Evolutionary conservation across 2,113 vertebrate genomes (phyloP).

Genomic region (Pluvialis apricaria): DNA sequence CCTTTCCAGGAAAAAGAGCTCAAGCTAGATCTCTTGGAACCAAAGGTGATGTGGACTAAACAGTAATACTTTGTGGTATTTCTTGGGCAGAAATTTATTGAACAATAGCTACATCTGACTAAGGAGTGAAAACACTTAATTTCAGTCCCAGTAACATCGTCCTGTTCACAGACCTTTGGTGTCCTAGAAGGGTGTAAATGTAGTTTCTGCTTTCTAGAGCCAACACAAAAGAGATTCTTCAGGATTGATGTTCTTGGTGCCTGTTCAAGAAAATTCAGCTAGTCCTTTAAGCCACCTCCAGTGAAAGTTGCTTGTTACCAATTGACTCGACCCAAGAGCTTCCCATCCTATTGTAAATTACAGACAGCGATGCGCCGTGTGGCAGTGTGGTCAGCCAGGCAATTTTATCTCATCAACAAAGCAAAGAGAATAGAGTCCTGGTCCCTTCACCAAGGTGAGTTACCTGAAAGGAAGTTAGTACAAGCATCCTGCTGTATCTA

Average conservation of each 20-base stretch:
- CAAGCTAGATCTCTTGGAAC: not conserved
- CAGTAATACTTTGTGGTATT: not conserved
- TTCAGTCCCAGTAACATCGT: not conserved
- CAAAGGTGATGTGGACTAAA: not conserved
- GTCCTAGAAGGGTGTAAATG: not conserved
- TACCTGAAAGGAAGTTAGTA: not conserved
- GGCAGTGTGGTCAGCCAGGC: not conserved
- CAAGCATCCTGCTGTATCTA: not conserved
- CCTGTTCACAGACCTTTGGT: not conserved
- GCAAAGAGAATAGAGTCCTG: not conserved
- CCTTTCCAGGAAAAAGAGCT: not conserved
- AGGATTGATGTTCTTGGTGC: not conserved
- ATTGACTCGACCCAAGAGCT: not conserved
- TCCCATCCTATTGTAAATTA: not conserved
- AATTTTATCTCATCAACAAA: not conserved
- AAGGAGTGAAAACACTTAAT: not conserved
- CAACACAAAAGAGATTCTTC: not conserved
- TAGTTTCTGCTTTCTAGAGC: not conserved
- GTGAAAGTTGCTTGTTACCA: not conserved
- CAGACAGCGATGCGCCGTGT: rapidly evolving
- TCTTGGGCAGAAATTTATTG: not conserved
- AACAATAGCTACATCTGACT: not conserved
- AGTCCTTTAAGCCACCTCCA: not conserved
- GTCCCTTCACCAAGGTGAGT: not conserved
- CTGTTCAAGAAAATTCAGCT: not conserved